Base-by-base conservation (phyloP, 1,140 invertebrate species). In the Meloidogyne chitwoodi region DNA sequence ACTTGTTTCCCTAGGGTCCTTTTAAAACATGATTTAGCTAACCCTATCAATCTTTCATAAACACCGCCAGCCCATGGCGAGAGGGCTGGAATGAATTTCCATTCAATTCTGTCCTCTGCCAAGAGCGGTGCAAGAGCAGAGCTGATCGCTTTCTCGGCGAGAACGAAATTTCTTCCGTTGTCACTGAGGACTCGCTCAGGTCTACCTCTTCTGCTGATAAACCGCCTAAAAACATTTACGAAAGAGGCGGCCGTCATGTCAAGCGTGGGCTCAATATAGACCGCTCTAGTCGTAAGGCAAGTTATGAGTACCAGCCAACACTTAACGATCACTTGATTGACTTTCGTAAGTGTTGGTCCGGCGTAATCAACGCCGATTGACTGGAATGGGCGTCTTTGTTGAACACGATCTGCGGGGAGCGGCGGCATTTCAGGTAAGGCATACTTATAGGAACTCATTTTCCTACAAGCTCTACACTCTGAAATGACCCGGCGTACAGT, bases 51-150 rank as follows among this genome's bases (percentile, higher is more conserved):
- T 11, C 88, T 73, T 74, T 90, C 87, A 76, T 82, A 88, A 29
- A 82, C 81, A 11, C 89, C 88, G n/a, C 88, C 88, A 82, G 85
- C 88, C 87, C 89, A 89, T 14, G 88, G 80, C 8, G 87, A 83
- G 29, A 78, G 77, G 8, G 83, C 83, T 19, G 87, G 83, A 75
- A 83, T 88, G 69, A 88, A 89, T 44, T 78, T 79, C 88, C 88
- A 89, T 14, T 66, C 27, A 29, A 81, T 79, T 38, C 44, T 26
- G 3, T 81, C 8, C 11, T 44, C 26, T 14, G 74, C 74, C 31
- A 75, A 70, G 34, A 61, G 64, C 26, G 31, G 26, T 14, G 44
- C 68, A n/a, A 71, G 11, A 16, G 16, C 11, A 29, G 14, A 1
- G 31, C 22, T n/a, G 72, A 24, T 14, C 22, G 22, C 24, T 26